phyloP scores from a whole-genome alignment of 2,888 invertebrate species.

The Noctua pronuba region DNA sequence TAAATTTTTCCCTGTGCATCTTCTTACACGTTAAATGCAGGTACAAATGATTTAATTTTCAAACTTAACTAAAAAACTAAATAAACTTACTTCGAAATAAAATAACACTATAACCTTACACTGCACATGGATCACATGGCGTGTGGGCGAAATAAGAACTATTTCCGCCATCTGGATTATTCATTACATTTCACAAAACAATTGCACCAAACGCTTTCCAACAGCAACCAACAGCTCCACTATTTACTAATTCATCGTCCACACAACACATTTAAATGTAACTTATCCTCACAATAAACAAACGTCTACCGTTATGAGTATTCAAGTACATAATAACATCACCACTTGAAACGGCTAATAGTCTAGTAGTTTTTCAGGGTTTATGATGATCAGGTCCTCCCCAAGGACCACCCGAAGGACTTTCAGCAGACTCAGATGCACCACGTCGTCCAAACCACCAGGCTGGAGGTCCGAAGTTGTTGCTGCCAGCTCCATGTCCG shows the following conservation, averaged over 20 bases:
- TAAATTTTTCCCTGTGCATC: no score
- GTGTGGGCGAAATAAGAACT: neutral
- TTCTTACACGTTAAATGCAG: neutral
- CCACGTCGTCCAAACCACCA: constrained; percentile 42
- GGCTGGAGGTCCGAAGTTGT: neutral
- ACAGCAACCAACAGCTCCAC: no score
- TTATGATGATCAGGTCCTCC: constrained; percentile 14
- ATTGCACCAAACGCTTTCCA: no score
- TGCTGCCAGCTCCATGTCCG: neutral
- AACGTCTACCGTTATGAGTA: neutral
- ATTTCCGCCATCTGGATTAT: no score
- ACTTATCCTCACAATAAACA: neutral
- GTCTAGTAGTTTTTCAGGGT: neutral
- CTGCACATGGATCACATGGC: neutral
- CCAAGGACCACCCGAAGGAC: neutral
- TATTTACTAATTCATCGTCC: no score
- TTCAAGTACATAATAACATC: neutral
- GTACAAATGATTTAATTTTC: neutral
- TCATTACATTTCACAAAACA: no score
- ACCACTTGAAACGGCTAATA: neutral
- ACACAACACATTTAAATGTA: neutral
- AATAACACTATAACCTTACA: neutral
- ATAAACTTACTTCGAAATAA: neutral
- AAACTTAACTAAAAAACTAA: neutral
- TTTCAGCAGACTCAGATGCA: constrained; percentile 1